Evolutionary conservation across 2,888 invertebrate species (phyloP).

Genomic region (Cartodere bifasciata): DNA sequence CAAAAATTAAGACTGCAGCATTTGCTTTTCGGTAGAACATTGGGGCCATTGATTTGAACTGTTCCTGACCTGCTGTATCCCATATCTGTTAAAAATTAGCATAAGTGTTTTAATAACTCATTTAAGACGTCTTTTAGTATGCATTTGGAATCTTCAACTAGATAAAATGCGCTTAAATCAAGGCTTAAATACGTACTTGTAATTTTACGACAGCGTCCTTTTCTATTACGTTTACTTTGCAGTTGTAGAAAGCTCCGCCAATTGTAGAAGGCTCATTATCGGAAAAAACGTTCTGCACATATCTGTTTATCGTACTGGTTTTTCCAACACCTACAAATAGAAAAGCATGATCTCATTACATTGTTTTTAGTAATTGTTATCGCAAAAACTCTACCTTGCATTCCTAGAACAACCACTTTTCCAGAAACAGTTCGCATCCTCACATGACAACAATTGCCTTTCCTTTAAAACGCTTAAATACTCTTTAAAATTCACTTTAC

Average conservation of each 20-base stretch:
- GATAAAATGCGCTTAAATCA: not conserved
- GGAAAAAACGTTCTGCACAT: slow-evolving; percentile 66
- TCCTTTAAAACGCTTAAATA: too few relatives aligned
- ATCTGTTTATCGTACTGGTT: slow-evolving; percentile 71
- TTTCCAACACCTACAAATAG: slow-evolving; percentile 71
- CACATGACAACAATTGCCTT: too few relatives aligned
- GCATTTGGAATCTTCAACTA: not conserved
- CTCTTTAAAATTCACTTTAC: too few relatives aligned
- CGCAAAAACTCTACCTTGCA: slow-evolving; percentile 47
- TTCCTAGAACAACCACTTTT: slow-evolving; percentile 75
- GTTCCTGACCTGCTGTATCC: slow-evolving; percentile 83
- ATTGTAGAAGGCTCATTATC: slow-evolving; percentile 71
- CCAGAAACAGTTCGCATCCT: slow-evolving; percentile 66
- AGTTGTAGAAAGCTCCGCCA: slow-evolving; percentile 82
- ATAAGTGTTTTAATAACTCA: slow-evolving; percentile 1
- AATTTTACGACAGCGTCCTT: slow-evolving; percentile 59
- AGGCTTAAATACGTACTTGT: slow-evolving; percentile 45
- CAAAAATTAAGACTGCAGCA: slow-evolving; percentile 78
- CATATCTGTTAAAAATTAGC: slow-evolving; percentile 47
- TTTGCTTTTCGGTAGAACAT: slow-evolving; percentile 91
- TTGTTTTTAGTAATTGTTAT: not conserved
- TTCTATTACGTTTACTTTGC: slow-evolving; percentile 64
- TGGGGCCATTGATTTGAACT: slow-evolving; percentile 84
- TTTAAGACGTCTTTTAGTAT: not conserved
- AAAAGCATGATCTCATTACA: not conserved